Base-by-base conservation (phyloP, 2,888 invertebrate species). In the Nymphalis c-album region DNA sequence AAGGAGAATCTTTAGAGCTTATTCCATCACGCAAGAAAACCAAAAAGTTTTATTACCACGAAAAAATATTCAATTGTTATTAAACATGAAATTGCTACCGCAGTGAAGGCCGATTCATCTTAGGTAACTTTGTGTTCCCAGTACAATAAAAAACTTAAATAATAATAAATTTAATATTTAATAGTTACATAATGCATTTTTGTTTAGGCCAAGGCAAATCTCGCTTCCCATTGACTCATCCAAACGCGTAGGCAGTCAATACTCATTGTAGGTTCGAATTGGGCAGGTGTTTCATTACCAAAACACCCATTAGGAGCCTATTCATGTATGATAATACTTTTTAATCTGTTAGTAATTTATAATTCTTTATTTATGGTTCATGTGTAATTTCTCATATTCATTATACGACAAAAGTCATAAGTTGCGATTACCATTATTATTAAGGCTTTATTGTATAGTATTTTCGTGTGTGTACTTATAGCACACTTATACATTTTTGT, bases 141-240 rank as follows among this genome's bases (percentile, higher is more conserved):
- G 22, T 31, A 55, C 22, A 31, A 22, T 22, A 55, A 31, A 55
- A 55, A 31, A 50, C 7, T n/a, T 17, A 17, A 55, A 31, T 17
- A 16, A 22, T 31, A 26, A 1, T 16, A 53, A 13, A 55, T 17
- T 55, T 55, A 31, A 17, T 22, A 51, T 31, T 55, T 7, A n/a
- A 55, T n/a, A 31, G n/a, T 55, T 55, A 26, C 53, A 31, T 57
- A 57, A 53, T 18, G 48, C 18, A 60, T 13, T 31, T 64, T 66
- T 74, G 70, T 31, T 31, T 71, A 69, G 72, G 75, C 71, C 76
- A 77, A 77, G 77, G 75, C 68, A 61, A 75, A 58, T 26, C 64
- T 71, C 63, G 71, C 68, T 73, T 71, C 63, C 55, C 67, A 71
- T 70, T 77, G 77, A 78, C 61, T 76, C 78, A 78, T 71, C 69